A percentile compares a stretch with the other conserved stretches of the same genome.
Evolutionary conservation across 2,888 invertebrate species (phyloP).

Genomic region (Calameuta filiformis): DNA sequence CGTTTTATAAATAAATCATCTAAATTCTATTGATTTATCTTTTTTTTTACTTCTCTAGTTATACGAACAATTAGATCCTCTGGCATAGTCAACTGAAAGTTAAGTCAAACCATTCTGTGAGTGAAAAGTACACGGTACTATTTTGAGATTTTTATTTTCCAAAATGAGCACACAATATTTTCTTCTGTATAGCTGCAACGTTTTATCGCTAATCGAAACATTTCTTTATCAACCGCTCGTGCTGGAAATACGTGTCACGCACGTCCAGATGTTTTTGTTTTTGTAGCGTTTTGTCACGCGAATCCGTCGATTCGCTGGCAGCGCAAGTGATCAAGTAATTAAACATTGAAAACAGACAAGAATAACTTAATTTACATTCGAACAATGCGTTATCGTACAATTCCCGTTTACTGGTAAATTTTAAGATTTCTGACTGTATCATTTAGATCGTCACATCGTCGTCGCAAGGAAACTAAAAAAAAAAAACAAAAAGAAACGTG

Average conservation of each 20-base stretch:
- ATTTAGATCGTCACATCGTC: not conserved
- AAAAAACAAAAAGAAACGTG: not conserved
- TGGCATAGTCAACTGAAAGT: not conserved
- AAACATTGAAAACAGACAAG: not conserved
- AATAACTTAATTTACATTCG: not conserved
- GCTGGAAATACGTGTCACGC: too few relatives aligned
- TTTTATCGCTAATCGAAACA: not conserved
- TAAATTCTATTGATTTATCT: constrained; percentile 25
- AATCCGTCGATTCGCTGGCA: too few relatives aligned
- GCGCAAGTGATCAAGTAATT: too few relatives aligned
- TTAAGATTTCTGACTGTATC: not conserved
- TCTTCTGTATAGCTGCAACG: not conserved
- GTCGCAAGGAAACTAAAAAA: not conserved
- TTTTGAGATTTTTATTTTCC: not conserved
- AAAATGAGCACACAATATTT: not conserved
- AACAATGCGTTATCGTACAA: not conserved
- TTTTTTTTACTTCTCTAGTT: not conserved
- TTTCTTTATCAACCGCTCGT: not conserved
- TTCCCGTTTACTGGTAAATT: not conserved
- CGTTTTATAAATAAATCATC: constrained; percentile 59
- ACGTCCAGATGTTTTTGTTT: too few relatives aligned
- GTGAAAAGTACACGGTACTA: not conserved
- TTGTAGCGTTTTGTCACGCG: too few relatives aligned
- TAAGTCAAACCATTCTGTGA: not conserved
- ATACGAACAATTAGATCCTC: not conserved